phyloP scores from a whole-genome alignment of 2,797 vertebrate genomes.

The Sebastes dallii region DNA sequence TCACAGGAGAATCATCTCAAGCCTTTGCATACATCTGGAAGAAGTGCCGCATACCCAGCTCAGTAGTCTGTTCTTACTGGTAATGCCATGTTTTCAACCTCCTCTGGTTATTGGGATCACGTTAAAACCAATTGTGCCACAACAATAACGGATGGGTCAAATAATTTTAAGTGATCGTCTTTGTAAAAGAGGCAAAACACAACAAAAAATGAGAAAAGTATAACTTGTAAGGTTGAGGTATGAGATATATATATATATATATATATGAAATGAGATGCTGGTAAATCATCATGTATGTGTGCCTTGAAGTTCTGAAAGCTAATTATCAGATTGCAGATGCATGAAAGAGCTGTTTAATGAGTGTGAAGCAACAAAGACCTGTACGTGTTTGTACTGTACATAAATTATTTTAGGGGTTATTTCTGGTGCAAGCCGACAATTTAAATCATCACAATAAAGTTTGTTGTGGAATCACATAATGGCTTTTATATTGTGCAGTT shows the following conservation, averaged over 20 bases:
- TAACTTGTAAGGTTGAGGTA: not conserved
- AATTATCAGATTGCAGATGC: conserved; percentile 2
- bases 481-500: not conserved
- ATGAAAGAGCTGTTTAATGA: conserved; percentile 4
- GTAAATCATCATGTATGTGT: conserved; percentile 18
- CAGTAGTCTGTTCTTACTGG: not conserved
- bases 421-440: conserved; percentile 17
- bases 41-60: not conserved
- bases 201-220: not conserved
- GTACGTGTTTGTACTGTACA: conserved; percentile 1
- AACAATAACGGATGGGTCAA: not conserved
- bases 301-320: conserved; percentile 47
- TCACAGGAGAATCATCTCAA: not conserved
- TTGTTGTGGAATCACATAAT: conserved; percentile 1
- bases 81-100: not conserved
- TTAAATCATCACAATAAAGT: conserved; percentile 23
- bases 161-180: not conserved
- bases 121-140: conserved; percentile 19
- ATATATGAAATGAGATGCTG: not conserved
- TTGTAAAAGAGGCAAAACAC: not conserved
- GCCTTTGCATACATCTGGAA: not conserved
- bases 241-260: not conserved
- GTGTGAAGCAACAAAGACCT: not conserved
- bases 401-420: conserved; percentile 18
- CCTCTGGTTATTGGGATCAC: conserved; percentile 22